Evolutionary conservation across 2,888 invertebrate species (phyloP).

Genomic region (Lymantria monacha): DNA sequence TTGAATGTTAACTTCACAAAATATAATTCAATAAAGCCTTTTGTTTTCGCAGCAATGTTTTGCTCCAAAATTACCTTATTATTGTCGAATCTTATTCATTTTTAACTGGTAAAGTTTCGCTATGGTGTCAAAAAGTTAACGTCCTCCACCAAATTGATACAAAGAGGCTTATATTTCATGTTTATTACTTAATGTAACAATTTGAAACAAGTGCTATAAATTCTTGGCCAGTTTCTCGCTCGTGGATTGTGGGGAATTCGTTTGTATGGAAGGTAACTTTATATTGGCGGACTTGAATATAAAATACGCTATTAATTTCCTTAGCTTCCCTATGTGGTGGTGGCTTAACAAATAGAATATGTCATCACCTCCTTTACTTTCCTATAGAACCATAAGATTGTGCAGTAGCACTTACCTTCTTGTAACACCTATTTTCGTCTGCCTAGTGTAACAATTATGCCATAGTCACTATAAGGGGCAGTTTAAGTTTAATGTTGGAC

Average conservation of each 20-base stretch:
- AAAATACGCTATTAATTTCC: too few relatives aligned
- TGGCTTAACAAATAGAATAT: too few relatives aligned
- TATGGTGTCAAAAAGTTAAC: slow-evolving; percentile 23
- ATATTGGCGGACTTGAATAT: background rate
- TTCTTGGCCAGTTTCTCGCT: slow-evolving; percentile 10
- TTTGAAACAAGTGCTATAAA: slow-evolving; percentile 29
- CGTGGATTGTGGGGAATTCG: slow-evolving; percentile 3
- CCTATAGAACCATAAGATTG: too few relatives aligned
- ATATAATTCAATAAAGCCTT: too few relatives aligned
- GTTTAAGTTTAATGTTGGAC: too few relatives aligned
- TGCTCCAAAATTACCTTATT: slow-evolving; percentile 16
- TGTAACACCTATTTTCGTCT: too few relatives aligned
- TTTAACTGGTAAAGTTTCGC: slow-evolving; percentile 26
- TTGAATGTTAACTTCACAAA: too few relatives aligned
- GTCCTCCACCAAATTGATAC: slow-evolving; percentile 23
- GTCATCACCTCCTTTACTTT: too few relatives aligned
- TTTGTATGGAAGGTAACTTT: slow-evolving; percentile 1
- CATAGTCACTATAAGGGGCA: too few relatives aligned
- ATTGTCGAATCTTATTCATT: slow-evolving; percentile 11
- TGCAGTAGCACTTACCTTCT: too few relatives aligned
- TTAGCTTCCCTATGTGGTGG: too few relatives aligned
- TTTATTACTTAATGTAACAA: slow-evolving; percentile 23
- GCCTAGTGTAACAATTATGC: too few relatives aligned
- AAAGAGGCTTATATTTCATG: slow-evolving; percentile 18
- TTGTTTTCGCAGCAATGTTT: background rate